These are phyloP conservation scores for Paragorgia papillata DNA, from an alignment of 92 coral and sea anemone species.

Conservation along the genomic window DNA sequence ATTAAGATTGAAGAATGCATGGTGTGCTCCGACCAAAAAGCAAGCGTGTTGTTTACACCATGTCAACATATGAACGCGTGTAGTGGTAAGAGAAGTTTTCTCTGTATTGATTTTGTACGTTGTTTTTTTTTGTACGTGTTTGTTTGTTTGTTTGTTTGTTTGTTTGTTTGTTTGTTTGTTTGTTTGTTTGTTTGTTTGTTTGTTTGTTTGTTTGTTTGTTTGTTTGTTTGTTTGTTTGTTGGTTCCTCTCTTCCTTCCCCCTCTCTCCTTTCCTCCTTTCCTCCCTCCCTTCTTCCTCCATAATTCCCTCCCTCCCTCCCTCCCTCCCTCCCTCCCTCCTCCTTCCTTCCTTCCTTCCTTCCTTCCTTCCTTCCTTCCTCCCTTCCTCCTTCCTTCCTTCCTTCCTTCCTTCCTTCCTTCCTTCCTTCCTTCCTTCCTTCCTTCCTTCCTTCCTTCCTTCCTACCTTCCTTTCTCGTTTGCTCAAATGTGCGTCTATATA, in stretches of 20 bases:
- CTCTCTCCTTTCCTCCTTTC: not conserved
- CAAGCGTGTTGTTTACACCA: conserved; percentile 82
- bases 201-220: too few species aligned
- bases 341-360: not conserved
- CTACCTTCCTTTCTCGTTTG: not conserved
- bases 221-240: too few species aligned
- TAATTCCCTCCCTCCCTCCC: not conserved
- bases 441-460: not conserved
- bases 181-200: too few species aligned
- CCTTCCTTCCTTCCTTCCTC: not conserved
- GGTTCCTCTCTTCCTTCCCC: not conserved
- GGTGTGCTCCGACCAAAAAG: conserved; percentile 91
- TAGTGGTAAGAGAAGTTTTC: conserved; percentile 58
- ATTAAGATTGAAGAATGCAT: conserved; percentile 92
- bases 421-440: not conserved
- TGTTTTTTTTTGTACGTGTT: too few species aligned
- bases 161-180: too few species aligned
- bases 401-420: not conserved
- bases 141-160: too few species aligned
- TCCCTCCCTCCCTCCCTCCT: not conserved
- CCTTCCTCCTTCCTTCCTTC: not conserved
- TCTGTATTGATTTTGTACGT: too few species aligned
- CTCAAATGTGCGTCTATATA: not conserved
- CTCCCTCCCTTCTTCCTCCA: not conserved
- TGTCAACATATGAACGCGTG: conserved; percentile 97